These are phyloP conservation scores for Ennomos erosarius DNA, from an alignment of 2,888 invertebrate species.

Conservation along the genomic window DNA sequence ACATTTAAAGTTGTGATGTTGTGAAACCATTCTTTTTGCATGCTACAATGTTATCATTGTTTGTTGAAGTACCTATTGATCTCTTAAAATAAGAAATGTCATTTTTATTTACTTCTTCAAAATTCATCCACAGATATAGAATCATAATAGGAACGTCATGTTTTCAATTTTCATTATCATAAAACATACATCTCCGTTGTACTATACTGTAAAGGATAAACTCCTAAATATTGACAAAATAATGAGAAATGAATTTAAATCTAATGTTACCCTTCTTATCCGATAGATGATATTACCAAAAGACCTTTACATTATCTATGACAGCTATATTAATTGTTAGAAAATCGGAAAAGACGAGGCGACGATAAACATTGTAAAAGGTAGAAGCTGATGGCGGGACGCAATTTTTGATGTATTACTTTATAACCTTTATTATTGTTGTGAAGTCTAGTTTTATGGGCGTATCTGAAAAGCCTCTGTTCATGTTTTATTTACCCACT, in stretches of 20 bases:
- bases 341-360: slow-evolving; percentile 13
- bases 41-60: slow-evolving; percentile 17
- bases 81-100: slow-evolving; percentile 28
- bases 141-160: neutral
- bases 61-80: slow-evolving; percentile 15
- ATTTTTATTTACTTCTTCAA: slow-evolving; percentile 22
- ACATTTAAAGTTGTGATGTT: slow-evolving; percentile 1
- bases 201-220: neutral
- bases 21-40: slow-evolving; percentile 16
- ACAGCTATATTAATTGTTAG: slow-evolving; percentile 13
- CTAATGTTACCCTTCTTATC: neutral
- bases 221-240: slow-evolving; percentile 2
- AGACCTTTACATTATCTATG: slow-evolving; percentile 1
- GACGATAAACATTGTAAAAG: slow-evolving; percentile 29
- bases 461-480: slow-evolving; percentile 27
- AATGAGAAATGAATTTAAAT: slow-evolving; percentile 1
- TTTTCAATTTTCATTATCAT: too few relatives aligned
- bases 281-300: neutral
- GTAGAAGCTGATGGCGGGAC: slow-evolving; percentile 52
- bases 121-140: neutral
- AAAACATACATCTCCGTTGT: too few relatives aligned
- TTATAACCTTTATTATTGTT: slow-evolving; percentile 50
- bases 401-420: slow-evolving; percentile 63
- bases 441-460: slow-evolving; percentile 39
- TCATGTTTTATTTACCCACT: slow-evolving; percentile 52